These are phyloP conservation scores for Sebastes schlegelii DNA, from an alignment of 2,113 vertebrate species.

Conservation along the genomic window DNA sequence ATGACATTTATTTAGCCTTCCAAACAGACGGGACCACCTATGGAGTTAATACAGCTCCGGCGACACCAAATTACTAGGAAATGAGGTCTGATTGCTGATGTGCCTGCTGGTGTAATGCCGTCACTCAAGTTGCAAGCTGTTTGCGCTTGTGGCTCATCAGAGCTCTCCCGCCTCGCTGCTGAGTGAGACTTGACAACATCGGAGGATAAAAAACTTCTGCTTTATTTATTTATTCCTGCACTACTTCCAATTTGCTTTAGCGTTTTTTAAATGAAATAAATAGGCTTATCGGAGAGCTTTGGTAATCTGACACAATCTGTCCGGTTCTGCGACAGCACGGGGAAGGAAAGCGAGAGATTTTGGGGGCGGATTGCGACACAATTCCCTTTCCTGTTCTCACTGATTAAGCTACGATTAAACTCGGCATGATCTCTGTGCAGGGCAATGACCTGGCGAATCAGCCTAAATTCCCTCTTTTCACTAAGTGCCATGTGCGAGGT, in stretches of 20 bases:
- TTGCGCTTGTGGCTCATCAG: slow-evolving; percentile 68
- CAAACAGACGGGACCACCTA: slow-evolving; percentile 75
- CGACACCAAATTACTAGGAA: slow-evolving; percentile 76
- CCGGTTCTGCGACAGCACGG: background rate
- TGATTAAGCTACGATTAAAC: slow-evolving; percentile 28
- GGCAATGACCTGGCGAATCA: background rate
- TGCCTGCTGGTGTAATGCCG: slow-evolving; percentile 66
- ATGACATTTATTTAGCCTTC: slow-evolving; percentile 52
- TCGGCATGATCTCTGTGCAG: background rate
- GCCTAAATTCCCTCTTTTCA: background rate
- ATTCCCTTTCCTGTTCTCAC: slow-evolving; percentile 8
- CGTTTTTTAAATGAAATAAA: slow-evolving; percentile 20
- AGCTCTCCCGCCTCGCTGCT: slow-evolving; percentile 31
- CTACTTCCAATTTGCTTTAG: slow-evolving; percentile 8
- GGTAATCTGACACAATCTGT: slow-evolving; percentile 10
- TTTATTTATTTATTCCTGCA: slow-evolving; percentile 26
- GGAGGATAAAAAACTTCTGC: slow-evolving; percentile 38
- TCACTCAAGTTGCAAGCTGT: slow-evolving; percentile 75
- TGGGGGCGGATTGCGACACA: background rate
- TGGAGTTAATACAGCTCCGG: slow-evolving; percentile 68
- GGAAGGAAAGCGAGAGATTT: background rate
- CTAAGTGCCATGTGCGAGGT: background rate
- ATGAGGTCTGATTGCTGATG: slow-evolving; percentile 78
- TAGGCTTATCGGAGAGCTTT: slow-evolving; percentile 5
- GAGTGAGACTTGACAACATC: slow-evolving; percentile 43